Evolutionary conservation across 2,888 invertebrate species (phyloP).

Genomic region (Exephanes ischioxanthus): DNA sequence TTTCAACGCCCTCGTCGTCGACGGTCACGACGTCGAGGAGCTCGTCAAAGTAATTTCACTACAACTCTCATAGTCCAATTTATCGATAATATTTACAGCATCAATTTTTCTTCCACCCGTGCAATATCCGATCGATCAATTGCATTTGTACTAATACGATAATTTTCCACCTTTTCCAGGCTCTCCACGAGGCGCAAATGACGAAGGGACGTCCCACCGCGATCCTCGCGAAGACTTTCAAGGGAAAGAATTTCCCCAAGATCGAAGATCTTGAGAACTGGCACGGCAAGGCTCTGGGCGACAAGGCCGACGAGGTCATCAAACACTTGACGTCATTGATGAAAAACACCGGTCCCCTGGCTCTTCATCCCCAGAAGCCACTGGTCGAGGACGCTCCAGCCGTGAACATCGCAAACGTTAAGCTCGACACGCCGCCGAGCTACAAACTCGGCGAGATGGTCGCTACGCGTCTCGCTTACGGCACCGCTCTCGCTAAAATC

Average conservation of each 20-base stretch:
- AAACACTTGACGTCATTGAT: conserved; percentile 89
- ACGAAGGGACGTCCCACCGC: conserved; percentile 95
- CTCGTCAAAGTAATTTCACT: conserved; percentile 89
- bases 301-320: conserved; percentile 90
- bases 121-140: neutral
- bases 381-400: conserved; percentile 89
- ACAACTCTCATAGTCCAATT: neutral
- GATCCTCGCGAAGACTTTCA: conserved; percentile 97
- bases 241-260: conserved; percentile 95
- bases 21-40: conserved; percentile 98
- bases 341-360: conserved; percentile 88
- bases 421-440: conserved; percentile 92
- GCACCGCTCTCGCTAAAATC: conserved; percentile 94
- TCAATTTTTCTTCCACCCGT: too few relatives aligned
- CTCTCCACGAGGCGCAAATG: conserved; percentile 92
- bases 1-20: conserved; percentile 95
- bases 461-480: conserved; percentile 97
- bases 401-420: conserved; percentile 91
- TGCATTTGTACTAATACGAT: neutral
- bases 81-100: too few relatives aligned
- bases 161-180: conserved; percentile 82
- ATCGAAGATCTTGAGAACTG: conserved; percentile 98
- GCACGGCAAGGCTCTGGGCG: conserved; percentile 99
- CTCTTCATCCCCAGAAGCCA: conserved; percentile 89
- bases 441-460: conserved; percentile 93